Base-by-base conservation (phyloP, 2,888 invertebrate species). In the Coleophora deauratella region DNA sequence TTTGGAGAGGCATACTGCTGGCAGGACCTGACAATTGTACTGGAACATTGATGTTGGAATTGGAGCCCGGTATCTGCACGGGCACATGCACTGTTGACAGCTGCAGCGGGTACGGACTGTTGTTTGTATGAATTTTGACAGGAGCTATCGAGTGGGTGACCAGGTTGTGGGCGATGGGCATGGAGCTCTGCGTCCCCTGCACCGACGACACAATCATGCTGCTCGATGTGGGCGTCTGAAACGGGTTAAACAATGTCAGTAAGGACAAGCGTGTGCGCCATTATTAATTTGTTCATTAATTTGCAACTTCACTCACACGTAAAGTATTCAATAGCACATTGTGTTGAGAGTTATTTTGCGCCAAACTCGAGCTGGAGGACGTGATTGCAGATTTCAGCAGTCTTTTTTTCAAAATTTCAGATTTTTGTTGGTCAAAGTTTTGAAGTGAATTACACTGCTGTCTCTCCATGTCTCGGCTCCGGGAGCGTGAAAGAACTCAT, bases 321-420 rank as follows among this genome's bases (percentile, higher is more conserved):
- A 82, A 73, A 51, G 79, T 71, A 68, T 80, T 85, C 64, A 84
- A 59, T 53, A 82, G 62, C 57, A 75, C 84, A 81, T 84, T 82
- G 53, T 82, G 78, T 52, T 76, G 81, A 44, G 72, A 57, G 56
- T 63, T 68, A 54, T 62, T 75, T 52, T 72, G 72, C 51, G 75
- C 59, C 51, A 71, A 56, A 66, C 69, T 72, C 40, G 61, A 63
- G 51, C 57, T 64, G 49, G 66, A 52, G 49, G 73, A 62, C 49
- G 69, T 59, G 56, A 68, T 76, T 42, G 62, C 60, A 33, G 81
- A 72, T 67, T 82, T 84, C 57, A 85, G 66, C 64, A 85, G 72
- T 74, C 82, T 78, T 70, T 82, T 85, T 79, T 84, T 84, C 63
- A 85, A 76, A 64, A 85, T 84, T 72, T 84, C 85, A 45, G 78